Evolutionary conservation across 2,113 vertebrate species (phyloP).

Genomic region (Sebastes fasciatus): DNA sequence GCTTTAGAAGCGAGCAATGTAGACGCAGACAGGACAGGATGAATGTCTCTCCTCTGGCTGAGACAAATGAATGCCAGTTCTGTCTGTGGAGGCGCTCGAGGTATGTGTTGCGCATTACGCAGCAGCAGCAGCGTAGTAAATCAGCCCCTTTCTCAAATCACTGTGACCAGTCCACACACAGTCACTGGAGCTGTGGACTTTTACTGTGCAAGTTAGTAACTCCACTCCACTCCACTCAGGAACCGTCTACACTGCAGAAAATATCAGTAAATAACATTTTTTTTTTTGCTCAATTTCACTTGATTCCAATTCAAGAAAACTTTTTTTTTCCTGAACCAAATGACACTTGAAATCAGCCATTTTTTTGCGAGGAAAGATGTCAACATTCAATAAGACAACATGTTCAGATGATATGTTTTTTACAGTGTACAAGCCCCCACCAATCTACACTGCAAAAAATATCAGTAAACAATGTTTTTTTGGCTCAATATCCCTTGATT

Average conservation of each 20-base stretch:
- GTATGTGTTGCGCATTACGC: constrained; percentile 73
- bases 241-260: constrained; percentile 45
- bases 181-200: constrained; percentile 51
- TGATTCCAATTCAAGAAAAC: constrained; percentile 13
- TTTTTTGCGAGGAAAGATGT: background rate
- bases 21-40: constrained; percentile 18
- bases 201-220: constrained; percentile 59
- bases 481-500: too few species aligned
- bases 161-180: constrained; percentile 70
- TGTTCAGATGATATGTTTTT: constrained; percentile 25
- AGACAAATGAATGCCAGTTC: constrained; percentile 77
- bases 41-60: constrained; percentile 41
- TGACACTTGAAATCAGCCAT: too few species aligned
- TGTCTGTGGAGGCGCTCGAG: constrained; percentile 72
- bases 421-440: constrained; percentile 67
- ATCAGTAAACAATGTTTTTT: too few species aligned
- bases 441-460: too few species aligned
- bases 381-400: constrained; percentile 23
- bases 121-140: constrained; percentile 63
- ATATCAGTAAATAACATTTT: background rate
- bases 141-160: constrained; percentile 71
- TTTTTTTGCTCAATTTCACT: constrained; percentile 11
- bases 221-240: constrained; percentile 45
- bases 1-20: constrained; percentile 43
- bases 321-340: background rate